These are phyloP conservation scores for Zapornia atra DNA, from an alignment of 2,113 vertebrate species.

Conservation along the genomic window DNA sequence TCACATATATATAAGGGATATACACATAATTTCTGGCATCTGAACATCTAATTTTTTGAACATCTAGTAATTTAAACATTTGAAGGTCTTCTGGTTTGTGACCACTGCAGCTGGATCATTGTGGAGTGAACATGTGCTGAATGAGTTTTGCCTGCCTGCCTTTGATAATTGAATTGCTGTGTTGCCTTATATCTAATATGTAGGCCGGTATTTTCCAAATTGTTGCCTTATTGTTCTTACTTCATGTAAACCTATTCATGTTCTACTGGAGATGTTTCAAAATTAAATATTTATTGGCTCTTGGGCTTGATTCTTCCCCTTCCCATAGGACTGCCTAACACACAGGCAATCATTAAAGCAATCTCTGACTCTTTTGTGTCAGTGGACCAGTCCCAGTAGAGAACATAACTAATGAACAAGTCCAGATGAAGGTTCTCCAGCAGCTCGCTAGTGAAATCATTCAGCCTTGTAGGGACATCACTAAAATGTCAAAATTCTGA, in stretches of 20 bases:
- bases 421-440: neutral
- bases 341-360: neutral
- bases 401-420: neutral
- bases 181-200: neutral
- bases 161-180: neutral
- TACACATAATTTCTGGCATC: neutral
- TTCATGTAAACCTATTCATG: neutral
- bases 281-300: neutral
- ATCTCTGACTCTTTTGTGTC: neutral
- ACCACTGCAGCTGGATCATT: neutral
- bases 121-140: neutral
- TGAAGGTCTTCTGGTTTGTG: neutral
- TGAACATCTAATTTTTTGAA: neutral
- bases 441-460: neutral
- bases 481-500: neutral
- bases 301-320: neutral
- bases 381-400: neutral
- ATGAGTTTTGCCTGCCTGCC: neutral
- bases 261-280: neutral
- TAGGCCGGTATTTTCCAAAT: neutral
- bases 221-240: neutral
- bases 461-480: neutral
- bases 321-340: neutral
- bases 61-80: neutral
- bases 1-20: neutral